Conservation (phyloP, 1,140 invertebrate genomes). For the Pseudomyrmex gracilis region DNA sequence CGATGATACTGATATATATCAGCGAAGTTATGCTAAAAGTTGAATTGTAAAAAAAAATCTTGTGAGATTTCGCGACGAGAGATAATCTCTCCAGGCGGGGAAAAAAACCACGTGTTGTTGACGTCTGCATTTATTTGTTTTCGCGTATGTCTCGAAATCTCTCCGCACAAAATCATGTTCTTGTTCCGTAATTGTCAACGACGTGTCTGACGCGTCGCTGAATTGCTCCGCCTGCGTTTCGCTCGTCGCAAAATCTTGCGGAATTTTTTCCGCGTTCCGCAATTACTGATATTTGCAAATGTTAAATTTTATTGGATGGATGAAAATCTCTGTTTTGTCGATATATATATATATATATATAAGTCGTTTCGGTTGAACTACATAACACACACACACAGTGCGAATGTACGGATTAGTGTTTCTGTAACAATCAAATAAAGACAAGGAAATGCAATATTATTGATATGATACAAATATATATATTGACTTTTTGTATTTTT, state of each 20-base stretch:
- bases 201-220: too few species aligned
- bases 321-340: background rate
- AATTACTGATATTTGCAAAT: background rate
- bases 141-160: background rate
- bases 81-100: too few species aligned
- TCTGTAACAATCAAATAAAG: conserved; percentile 46
- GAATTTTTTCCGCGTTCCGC: conserved; percentile 9
- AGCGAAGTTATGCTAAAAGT: conserved; percentile 9
- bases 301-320: conserved; percentile 26
- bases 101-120: background rate
- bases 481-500: conserved; percentile 3
- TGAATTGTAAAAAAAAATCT: background rate
- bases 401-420: conserved; percentile 35
- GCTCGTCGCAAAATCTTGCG: background rate
- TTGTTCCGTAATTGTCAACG: background rate
- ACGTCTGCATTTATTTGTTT: background rate
- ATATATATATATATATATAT: conserved; percentile 9
- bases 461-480: conserved; percentile 29
- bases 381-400: background rate
- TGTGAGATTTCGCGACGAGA: background rate
- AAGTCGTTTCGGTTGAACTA: conserved; percentile 12
- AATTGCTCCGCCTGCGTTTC: background rate
- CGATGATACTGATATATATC: conserved; percentile 13
- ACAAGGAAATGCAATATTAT: conserved; percentile 29
- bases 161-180: background rate